Conservation (phyloP, 2,113 vertebrate species). For the Urocitellus parryii region DNA sequence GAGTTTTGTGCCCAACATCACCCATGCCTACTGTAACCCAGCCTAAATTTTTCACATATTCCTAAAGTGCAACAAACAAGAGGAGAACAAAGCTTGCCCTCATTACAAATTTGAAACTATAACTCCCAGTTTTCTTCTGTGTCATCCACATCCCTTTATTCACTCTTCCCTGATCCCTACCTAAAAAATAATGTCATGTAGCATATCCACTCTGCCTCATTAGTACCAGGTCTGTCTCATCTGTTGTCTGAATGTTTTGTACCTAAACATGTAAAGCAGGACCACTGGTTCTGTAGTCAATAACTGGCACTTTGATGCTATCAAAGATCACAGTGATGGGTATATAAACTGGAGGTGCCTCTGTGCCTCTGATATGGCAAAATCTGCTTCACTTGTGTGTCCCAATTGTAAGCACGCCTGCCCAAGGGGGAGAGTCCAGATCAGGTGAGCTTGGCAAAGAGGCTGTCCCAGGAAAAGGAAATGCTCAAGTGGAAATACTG, state of each 20-base stretch:
- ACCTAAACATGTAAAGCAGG: background rate
- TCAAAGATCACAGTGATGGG: background rate
- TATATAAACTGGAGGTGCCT: background rate
- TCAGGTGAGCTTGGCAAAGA: constrained; percentile 73
- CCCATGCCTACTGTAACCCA: background rate
- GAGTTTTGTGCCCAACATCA: background rate
- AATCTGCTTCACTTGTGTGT: background rate
- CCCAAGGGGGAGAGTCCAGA: background rate
- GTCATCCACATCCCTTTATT: background rate
- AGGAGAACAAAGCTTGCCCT: background rate
- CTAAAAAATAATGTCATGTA: too few relatives aligned
- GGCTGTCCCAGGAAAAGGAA: constrained; percentile 62
- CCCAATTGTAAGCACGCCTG: constrained; percentile 47
- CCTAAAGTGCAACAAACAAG: background rate
- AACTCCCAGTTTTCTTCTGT: background rate
- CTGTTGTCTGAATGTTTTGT: background rate
- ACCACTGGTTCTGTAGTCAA: background rate
- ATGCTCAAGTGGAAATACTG: constrained; percentile 74
- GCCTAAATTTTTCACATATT: background rate
- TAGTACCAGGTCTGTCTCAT: background rate
- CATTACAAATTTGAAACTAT: background rate
- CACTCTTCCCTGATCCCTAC: background rate
- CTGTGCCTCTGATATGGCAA: background rate
- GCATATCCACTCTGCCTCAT: background rate
- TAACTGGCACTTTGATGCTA: background rate